A percentile compares a stretch with the other conserved stretches of the same genome.
These are phyloP conservation scores for Copsychus sechellarum DNA, from an alignment of 2,113 vertebrate genomes.

Conservation along the genomic window DNA sequence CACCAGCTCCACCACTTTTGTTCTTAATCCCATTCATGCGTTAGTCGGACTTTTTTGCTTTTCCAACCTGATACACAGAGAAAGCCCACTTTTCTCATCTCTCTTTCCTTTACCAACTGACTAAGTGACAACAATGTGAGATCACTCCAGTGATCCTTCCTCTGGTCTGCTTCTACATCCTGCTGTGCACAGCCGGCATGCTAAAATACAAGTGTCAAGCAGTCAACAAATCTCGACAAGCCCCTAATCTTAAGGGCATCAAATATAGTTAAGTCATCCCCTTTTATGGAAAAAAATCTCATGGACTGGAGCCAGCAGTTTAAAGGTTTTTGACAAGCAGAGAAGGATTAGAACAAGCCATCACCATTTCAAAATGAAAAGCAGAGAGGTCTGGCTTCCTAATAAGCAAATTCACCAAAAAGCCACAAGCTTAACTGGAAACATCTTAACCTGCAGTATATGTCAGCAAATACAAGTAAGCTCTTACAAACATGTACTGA, in stretches of 20 bases:
- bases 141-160: neutral
- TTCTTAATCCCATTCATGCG: neutral
- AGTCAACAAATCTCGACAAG: slow-evolving; percentile 16
- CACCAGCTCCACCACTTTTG: neutral
- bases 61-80: neutral
- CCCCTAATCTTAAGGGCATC: slow-evolving; percentile 33
- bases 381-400: neutral
- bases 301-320: neutral
- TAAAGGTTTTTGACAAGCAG: neutral
- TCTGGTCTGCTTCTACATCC: neutral
- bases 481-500: neutral
- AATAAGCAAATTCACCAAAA: slow-evolving; percentile 18
- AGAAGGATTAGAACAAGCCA: slow-evolving; percentile 18
- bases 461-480: neutral
- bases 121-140: neutral
- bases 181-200: neutral
- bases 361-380: slow-evolving; percentile 2
- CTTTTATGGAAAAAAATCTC: slow-evolving; percentile 25
- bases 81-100: neutral
- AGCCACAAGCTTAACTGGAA: slow-evolving; percentile 28
- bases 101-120: neutral
- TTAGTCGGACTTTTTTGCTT: neutral
- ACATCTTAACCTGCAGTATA: neutral
- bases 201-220: slow-evolving; percentile 30
- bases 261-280: slow-evolving; percentile 44